These are phyloP conservation scores for Eupelmus urozonus DNA, from an alignment of 2,888 invertebrate species.

Conservation along the genomic window DNA sequence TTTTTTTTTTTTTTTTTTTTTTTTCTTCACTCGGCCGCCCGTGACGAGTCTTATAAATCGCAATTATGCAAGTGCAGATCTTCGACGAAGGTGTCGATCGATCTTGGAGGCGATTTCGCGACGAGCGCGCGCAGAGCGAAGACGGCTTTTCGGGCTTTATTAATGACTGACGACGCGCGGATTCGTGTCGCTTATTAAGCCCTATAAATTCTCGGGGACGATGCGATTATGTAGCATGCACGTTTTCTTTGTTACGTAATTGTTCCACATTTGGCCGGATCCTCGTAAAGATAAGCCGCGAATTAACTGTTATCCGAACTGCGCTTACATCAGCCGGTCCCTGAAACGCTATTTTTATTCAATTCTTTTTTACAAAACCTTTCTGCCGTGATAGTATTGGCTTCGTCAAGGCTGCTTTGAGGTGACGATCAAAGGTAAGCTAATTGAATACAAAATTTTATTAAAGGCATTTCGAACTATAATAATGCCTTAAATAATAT, in stretches of 20 bases:
- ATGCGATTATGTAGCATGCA: slow-evolving; percentile 23
- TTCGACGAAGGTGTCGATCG: slow-evolving; percentile 21
- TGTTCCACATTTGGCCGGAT: slow-evolving; percentile 34
- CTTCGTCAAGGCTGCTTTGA: too few relatives aligned
- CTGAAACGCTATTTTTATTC: too few relatives aligned
- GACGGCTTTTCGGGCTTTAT: not conserved
- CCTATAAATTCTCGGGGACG: slow-evolving; percentile 1
- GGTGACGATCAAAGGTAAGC: too few relatives aligned
- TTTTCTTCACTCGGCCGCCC: too few relatives aligned
- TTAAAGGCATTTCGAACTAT: too few relatives aligned
- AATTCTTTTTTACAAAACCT: not conserved
- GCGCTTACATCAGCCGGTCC: too few relatives aligned
- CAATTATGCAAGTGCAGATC: slow-evolving; percentile 10
- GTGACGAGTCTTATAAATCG: slow-evolving; percentile 22
- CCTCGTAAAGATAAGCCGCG: not conserved
- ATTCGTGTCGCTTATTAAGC: slow-evolving; percentile 30
- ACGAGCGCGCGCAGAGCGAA: not conserved
- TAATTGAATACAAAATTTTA: too few relatives aligned
- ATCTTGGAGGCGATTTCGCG: slow-evolving; percentile 3
- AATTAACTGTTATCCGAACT: not conserved
- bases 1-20: too few relatives aligned
- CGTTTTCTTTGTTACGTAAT: slow-evolving; percentile 32
- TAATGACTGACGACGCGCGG: slow-evolving; percentile 1
- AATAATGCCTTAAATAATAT: too few relatives aligned
- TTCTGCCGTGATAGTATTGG: too few relatives aligned